A percentile compares a stretch with the other conserved stretches of the same genome.
Conservation (phyloP, 1,140 invertebrate genomes). For the Heliconius hermathena region DNA sequence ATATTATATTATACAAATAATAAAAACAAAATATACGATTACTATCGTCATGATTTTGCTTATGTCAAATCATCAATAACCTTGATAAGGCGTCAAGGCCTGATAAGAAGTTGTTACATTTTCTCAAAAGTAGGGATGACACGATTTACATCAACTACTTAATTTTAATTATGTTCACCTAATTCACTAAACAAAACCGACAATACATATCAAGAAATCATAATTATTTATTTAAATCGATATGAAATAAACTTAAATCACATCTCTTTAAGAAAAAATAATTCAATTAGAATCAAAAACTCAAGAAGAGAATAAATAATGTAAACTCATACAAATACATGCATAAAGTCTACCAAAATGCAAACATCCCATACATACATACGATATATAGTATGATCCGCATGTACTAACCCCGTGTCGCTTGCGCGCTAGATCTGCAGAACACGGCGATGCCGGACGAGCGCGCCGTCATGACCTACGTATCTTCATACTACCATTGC, state of each 20-base stretch:
- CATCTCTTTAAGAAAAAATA: background rate
- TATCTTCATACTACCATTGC: slow-evolving; percentile 99
- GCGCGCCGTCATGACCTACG: slow-evolving; percentile 99
- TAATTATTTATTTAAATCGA: background rate
- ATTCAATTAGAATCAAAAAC: background rate
- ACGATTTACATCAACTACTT: too few relatives aligned
- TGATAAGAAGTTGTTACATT: background rate
- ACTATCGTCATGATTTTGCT: background rate
- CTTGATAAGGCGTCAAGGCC: background rate
- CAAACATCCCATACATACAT: slow-evolving; percentile 19
- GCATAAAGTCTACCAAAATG: background rate
- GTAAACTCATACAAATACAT: background rate
- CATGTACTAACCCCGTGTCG: slow-evolving; percentile 75
- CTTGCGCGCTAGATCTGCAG: slow-evolving; percentile 93
- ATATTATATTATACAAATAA: background rate
- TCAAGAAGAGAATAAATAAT: too few relatives aligned
- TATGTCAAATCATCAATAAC: background rate
- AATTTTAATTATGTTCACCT: too few relatives aligned
- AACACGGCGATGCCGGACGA: slow-evolving; percentile 99
- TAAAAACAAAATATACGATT: background rate
- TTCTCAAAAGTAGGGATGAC: background rate
- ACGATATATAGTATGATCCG: slow-evolving; percentile 23
- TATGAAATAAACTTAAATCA: background rate
- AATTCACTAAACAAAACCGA: too few relatives aligned
- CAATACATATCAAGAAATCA: too few relatives aligned